Conservation (phyloP, 2,888 invertebrate genomes). For the Cecidostiba fungosa region DNA sequence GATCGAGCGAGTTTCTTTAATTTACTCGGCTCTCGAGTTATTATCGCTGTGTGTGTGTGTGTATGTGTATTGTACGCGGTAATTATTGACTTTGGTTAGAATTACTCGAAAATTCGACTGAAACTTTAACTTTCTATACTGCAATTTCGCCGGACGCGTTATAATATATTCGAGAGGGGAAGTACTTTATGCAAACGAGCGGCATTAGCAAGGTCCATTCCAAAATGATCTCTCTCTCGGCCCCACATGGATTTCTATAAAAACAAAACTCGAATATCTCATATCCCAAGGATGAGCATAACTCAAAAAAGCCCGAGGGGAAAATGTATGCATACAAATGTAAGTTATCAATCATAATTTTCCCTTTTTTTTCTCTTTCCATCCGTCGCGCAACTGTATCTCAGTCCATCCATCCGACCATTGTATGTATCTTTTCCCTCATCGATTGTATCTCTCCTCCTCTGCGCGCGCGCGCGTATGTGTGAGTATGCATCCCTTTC, state of each 20-base stretch:
- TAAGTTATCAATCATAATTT: constrained; percentile 31
- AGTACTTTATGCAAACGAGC: background rate
- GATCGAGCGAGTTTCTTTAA: constrained; percentile 37
- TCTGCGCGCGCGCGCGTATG: constrained; percentile 49
- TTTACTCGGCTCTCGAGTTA: constrained; percentile 2
- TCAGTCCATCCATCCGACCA: constrained; percentile 6
- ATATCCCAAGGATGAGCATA: background rate
- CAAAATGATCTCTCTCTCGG: background rate
- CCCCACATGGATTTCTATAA: background rate
- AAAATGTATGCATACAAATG: constrained; percentile 24
- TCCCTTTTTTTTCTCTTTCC: constrained; percentile 1
- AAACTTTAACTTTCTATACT: background rate
- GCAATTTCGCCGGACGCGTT: background rate
- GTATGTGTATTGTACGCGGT: background rate
- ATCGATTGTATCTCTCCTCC: constrained; percentile 47
- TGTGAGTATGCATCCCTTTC: background rate
- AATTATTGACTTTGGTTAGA: background rate
- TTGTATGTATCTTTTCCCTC: constrained; percentile 35
- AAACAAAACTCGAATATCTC: constrained; percentile 15
- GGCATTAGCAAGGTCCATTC: background rate
- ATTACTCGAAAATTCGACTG: background rate
- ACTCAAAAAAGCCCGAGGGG: background rate
- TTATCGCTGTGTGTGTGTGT: background rate
- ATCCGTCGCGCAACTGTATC: background rate
- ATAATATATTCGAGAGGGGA: background rate